Base-by-base conservation (phyloP, 2,797 vertebrate species). In the Etheostoma nigrum region DNA sequence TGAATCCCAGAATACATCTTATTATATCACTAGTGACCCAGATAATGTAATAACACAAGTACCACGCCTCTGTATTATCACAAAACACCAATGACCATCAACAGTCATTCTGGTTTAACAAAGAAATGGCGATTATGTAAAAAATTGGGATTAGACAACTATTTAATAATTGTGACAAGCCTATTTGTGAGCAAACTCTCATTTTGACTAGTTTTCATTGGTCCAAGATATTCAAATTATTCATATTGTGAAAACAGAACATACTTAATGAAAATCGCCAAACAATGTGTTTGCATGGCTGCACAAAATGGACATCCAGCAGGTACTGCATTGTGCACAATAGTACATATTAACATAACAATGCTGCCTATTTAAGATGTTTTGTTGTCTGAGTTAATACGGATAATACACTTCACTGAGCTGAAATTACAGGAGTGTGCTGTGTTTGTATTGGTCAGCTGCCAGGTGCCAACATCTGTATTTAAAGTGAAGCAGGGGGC, bases 281-380 rank as follows among this genome's bases (percentile, higher is more conserved):
- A 63, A 63, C 18, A 25, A 48, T 11, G 5, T 16, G 25, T 55
- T 58, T 72, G 47, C 62, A 59, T 68, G 19, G 42, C 23, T 65
- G 42, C 55, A 25, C 52, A 63, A 71, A 67, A 21, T 57, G n/a
- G 18, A 67, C 15, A 30, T 67, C 69, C 73, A 25, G 30, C 18
- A 60, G 36, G 60, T 10, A 27, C 2, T 0, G 19, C 23, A 58
- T 55, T 42, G 51, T 7, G 40, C 69, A 72, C 72, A 68, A 79
- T 30, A 45, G 36, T n/a, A 54, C 30, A 67, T 13, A 81, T 80
- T 74, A 78, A 53, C 79, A 86, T 76, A 67, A 75, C 40, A 82
- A 80, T 77, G 58, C 44, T 52, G 25, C 47, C 48, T 36, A 16
- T 67, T 78, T 23, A 19, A 16, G 49, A 55, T 30, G 40, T 58